A percentile compares a stretch with the other conserved stretches of the same genome.
Evolutionary conservation across 2,113 vertebrate genomes (phyloP).

Genomic region (rabbit (Oryctolagus cuniculus)): mOryCun1.1 NC_091443.1:110343001-110343500

Average conservation of each 20-base stretch:
- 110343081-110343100: not conserved
- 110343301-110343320: accelerated
- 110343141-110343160: not conserved
- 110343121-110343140: accelerated
- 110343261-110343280: not conserved
- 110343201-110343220: not conserved
- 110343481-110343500: too few species aligned
- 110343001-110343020: not conserved
- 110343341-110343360: not conserved
- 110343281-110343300: not conserved
- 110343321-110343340: not conserved
- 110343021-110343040: not conserved
- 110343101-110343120: not conserved
- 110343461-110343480: too few species aligned
- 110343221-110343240: not conserved
- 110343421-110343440: too few species aligned
- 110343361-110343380: too few species aligned
- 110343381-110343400: too few species aligned
- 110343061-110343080: not conserved
- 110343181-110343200: not conserved
- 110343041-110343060: not conserved
- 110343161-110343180: not conserved
- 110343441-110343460: too few species aligned
- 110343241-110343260: not conserved
- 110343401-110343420: too few species aligned